Evolutionary conservation across 1,140 invertebrate species (phyloP).

Genomic region (Neodiprion virginianus): DNA sequence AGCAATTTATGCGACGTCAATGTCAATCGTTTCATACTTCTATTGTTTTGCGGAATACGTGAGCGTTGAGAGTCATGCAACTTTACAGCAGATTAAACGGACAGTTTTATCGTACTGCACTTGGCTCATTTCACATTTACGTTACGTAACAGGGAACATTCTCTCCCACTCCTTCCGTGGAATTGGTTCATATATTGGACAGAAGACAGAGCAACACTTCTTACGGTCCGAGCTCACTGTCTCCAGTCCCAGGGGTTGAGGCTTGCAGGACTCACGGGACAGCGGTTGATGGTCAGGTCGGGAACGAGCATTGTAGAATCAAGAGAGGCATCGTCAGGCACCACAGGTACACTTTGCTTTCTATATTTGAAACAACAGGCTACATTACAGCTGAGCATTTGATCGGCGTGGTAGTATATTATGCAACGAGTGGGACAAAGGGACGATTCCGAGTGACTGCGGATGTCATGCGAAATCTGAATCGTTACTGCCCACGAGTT

Average conservation of each 20-base stretch:
- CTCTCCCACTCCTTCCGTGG: slow-evolving; percentile 60
- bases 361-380: slow-evolving; percentile 16
- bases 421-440: no score
- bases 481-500: no score
- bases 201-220: slow-evolving; percentile 55
- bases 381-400: no score
- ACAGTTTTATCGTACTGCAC: no score
- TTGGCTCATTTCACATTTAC: no score
- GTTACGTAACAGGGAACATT: slow-evolving; percentile 49
- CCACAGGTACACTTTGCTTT: slow-evolving; percentile 49
- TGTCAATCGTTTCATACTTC: no score
- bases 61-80: no score
- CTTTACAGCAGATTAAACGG: no score
- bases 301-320: slow-evolving; percentile 58
- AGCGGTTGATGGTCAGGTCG: slow-evolving; percentile 49
- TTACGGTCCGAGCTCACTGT: slow-evolving; percentile 56
- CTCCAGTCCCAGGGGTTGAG: slow-evolving; percentile 57
- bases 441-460: no score
- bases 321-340: slow-evolving; percentile 60
- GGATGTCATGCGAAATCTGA: no score
- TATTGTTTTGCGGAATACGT: no score
- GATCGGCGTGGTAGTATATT: no score
- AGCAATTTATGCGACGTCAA: not conserved
- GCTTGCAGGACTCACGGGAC: slow-evolving; percentile 60
- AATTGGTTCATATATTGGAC: slow-evolving; percentile 58